Evolutionary conservation across 1,140 invertebrate species (phyloP).

Genomic region (Maniola jurtina): DNA sequence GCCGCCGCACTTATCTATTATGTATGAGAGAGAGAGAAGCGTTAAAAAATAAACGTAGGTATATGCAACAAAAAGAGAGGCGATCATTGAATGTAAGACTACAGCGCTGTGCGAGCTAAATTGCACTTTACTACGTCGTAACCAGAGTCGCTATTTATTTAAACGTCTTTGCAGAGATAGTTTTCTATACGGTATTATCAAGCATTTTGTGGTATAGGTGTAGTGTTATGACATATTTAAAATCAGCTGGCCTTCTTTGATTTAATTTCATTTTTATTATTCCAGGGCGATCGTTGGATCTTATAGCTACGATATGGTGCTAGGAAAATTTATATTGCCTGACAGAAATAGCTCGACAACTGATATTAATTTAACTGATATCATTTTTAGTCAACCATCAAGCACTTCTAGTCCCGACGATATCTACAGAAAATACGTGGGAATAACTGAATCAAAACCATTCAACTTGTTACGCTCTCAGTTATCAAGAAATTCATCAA

Average conservation of each 20-base stretch:
- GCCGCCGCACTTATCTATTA: too few species aligned
- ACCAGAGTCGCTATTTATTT: too few species aligned
- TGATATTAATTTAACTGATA: conserved; percentile 17
- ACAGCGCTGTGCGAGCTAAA: too few species aligned
- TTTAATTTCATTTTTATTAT: conserved; percentile 4
- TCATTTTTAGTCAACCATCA: conserved; percentile 12
- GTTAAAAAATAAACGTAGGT: too few species aligned
- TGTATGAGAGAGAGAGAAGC: too few species aligned
- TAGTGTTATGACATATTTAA: not conserved
- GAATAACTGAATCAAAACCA: conserved; percentile 1
- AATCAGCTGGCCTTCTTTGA: too few species aligned
- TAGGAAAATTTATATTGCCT: conserved; percentile 13
- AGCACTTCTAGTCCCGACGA: not conserved
- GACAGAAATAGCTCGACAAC: conserved; percentile 16
- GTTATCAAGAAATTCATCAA: conserved; percentile 15
- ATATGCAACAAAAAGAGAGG: too few species aligned
- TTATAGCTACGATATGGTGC: conserved; percentile 46
- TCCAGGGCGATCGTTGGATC: conserved; percentile 59
- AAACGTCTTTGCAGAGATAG: not conserved
- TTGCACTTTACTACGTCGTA: too few species aligned
- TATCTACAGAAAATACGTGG: conserved; percentile 25
- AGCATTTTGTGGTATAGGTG: not conserved
- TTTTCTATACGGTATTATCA: too few species aligned
- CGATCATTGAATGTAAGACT: too few species aligned
- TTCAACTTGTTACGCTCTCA: conserved; percentile 21